Conservation (phyloP, 1,140 invertebrate species). For the Drosophila tropicalis region DNA sequence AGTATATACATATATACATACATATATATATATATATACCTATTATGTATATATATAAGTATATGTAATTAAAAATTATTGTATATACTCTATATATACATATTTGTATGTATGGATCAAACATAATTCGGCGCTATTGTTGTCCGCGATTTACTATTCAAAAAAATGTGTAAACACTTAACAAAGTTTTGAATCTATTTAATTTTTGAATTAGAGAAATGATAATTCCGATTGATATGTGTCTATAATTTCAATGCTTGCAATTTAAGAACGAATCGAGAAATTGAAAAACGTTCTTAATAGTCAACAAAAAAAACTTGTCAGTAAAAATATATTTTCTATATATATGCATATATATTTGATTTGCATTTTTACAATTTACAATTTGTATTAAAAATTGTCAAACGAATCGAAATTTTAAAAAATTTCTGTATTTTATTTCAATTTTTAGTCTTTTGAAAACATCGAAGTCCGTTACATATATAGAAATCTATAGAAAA, state of each 20-base stretch:
- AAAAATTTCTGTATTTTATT: too few species aligned
- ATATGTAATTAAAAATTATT: constrained; percentile 26
- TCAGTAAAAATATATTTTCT: not conserved
- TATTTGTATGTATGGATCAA: not conserved
- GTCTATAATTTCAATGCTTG: not conserved
- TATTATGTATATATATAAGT: constrained; percentile 16
- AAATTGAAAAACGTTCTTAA: not conserved
- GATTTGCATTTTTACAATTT: not conserved
- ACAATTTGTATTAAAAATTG: not conserved
- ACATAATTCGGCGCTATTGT: not conserved
- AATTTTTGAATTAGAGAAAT: not conserved
- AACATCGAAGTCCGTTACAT: not conserved
- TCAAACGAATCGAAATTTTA: too few species aligned
- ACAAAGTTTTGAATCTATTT: not conserved
- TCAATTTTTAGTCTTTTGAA: too few species aligned
- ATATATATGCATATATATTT: not conserved
- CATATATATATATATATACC: constrained; percentile 32
- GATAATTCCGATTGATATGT: not conserved
- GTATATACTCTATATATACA: not conserved
- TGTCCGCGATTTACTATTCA: not conserved
- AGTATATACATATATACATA: constrained; percentile 21
- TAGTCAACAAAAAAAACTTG: not conserved
- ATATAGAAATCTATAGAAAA: not conserved
- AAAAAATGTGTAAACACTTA: constrained; percentile 2
- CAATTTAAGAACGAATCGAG: not conserved